Conservation (phyloP, 2,888 invertebrate species). For the Oeneis ivallda region DNA sequence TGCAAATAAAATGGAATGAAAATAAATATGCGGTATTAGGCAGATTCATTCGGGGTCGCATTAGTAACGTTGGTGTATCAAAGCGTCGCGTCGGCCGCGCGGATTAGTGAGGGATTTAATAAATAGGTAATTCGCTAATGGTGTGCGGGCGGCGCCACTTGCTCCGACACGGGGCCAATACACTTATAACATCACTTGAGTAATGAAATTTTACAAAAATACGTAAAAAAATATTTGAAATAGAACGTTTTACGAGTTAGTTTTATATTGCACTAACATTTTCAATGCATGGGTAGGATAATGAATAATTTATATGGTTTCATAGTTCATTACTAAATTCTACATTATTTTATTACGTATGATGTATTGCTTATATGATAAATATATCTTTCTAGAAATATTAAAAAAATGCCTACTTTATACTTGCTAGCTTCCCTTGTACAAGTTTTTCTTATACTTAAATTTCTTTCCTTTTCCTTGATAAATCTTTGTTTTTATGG, state of each 20-base stretch:
- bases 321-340: neutral
- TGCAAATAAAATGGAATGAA: constrained; percentile 33
- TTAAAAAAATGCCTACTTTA: no score
- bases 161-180: constrained; percentile 15
- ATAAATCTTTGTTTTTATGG: no score
- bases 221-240: no score
- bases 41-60: constrained; percentile 43
- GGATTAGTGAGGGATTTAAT: constrained; percentile 51
- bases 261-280: neutral
- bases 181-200: neutral
- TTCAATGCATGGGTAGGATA: neutral
- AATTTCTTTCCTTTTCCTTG: no score
- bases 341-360: no score
- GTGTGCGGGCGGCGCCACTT: constrained; percentile 34
- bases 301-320: neutral
- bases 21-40: constrained; percentile 41
- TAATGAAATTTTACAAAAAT: constrained; percentile 1
- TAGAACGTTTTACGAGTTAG: neutral
- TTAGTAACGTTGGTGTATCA: constrained; percentile 44
- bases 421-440: no score
- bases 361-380: no score
- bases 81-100: constrained; percentile 42
- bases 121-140: constrained; percentile 53
- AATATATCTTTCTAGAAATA: no score
- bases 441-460: no score